These are phyloP conservation scores for Stenchaetothrips biformis DNA, from an alignment of 2,888 invertebrate genomes.

Conservation along the genomic window DNA sequence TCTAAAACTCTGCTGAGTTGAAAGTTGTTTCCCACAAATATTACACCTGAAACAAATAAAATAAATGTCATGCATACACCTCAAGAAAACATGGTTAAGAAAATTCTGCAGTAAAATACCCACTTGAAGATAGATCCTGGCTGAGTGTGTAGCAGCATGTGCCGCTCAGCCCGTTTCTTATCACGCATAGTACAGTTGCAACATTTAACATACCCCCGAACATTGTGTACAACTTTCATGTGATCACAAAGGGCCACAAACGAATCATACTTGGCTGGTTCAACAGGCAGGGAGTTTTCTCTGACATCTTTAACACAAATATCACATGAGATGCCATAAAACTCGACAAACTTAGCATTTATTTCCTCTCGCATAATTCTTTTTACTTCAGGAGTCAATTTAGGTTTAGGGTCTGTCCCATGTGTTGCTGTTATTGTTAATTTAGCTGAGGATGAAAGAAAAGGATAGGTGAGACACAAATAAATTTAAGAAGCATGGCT, in stretches of 20 bases:
- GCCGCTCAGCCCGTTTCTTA: slow-evolving; percentile 9
- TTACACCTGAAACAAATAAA: slow-evolving; percentile 26
- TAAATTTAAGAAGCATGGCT: too few relatives aligned
- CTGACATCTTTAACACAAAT: neutral
- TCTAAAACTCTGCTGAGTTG: slow-evolving; percentile 10
- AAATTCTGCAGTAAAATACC: neutral
- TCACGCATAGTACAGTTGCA: slow-evolving; percentile 27
- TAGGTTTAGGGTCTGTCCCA: neutral
- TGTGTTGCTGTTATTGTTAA: neutral
- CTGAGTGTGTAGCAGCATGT: slow-evolving; percentile 27
- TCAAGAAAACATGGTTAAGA: neutral
- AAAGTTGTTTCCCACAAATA: slow-evolving; percentile 24
- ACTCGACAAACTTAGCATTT: neutral
- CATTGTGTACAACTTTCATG: slow-evolving; percentile 4
- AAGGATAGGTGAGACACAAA: neutral
- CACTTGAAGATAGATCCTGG: slow-evolving; percentile 8
- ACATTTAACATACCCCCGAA: slow-evolving; percentile 23
- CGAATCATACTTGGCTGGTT: neutral
- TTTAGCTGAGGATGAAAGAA: neutral
- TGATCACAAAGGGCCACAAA: neutral
- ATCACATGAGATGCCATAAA: slow-evolving; percentile 5
- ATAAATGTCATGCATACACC: neutral
- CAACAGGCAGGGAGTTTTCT: neutral
- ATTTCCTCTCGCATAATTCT: neutral
- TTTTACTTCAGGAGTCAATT: neutral